A percentile compares a stretch with the other conserved stretches of the same genome.
Conservation (phyloP, 2,888 invertebrate species). For the Synanthedon vespiformis region DNA sequence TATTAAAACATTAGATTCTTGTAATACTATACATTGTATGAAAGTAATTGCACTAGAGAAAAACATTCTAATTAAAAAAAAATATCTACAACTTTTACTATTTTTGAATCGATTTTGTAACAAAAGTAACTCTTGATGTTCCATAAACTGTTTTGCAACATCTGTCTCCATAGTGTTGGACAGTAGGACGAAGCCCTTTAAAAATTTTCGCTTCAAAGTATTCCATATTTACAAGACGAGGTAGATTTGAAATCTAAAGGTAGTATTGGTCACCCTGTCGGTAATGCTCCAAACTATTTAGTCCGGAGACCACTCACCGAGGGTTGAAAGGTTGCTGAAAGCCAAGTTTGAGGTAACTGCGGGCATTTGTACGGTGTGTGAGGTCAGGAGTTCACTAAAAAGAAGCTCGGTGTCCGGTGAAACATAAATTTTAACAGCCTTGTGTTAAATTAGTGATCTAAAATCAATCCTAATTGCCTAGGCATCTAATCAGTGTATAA, state of each 20-base stretch:
- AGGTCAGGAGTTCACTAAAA: slow-evolving; percentile 69
- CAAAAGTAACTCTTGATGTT: too few species aligned
- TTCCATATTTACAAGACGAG: slow-evolving; percentile 29
- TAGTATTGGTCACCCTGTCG: slow-evolving; percentile 49
- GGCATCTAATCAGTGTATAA: slow-evolving; percentile 66
- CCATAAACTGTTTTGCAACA: too few species aligned
- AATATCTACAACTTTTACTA: too few species aligned
- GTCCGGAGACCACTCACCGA: slow-evolving; percentile 48
- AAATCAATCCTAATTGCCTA: slow-evolving; percentile 64
- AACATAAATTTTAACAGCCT: slow-evolving; percentile 66
- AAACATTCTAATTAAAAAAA: too few species aligned
- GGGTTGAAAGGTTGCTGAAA: slow-evolving; percentile 61
- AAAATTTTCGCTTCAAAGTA: slow-evolving; percentile 40
- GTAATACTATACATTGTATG: too few species aligned
- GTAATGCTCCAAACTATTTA: slow-evolving; percentile 33
- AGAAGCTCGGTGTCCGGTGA: slow-evolving; percentile 66
- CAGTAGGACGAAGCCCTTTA: slow-evolving; percentile 1
- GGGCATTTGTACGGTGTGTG: slow-evolving; percentile 69
- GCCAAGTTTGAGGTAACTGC: slow-evolving; percentile 69
- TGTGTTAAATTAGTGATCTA: slow-evolving; percentile 66
- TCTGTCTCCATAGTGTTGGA: too few species aligned
- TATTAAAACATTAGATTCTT: too few species aligned
- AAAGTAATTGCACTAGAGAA: too few species aligned
- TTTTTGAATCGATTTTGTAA: too few species aligned
- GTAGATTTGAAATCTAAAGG: slow-evolving; percentile 38